Evolutionary conservation across 2,113 vertebrate genomes (phyloP).

Genomic region (Pitta sordida): DNA sequence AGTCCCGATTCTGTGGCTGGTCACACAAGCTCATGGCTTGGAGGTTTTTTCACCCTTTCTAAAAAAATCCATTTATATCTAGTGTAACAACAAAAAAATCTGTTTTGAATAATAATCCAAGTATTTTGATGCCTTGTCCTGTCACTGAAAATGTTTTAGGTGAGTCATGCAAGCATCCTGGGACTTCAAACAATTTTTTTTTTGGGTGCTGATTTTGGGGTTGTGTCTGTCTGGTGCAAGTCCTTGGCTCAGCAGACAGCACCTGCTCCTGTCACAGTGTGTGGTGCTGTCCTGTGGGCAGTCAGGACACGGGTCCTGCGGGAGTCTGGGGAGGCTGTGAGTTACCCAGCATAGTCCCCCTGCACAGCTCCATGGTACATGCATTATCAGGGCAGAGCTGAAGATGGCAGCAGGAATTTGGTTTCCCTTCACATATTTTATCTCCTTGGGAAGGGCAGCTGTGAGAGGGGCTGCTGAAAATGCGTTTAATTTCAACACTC

Average conservation of each 20-base stretch:
- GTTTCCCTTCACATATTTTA: constrained; percentile 36
- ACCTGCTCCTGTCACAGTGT: rapidly evolving
- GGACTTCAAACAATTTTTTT: background rate
- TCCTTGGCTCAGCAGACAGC: background rate
- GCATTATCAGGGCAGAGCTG: constrained; percentile 53
- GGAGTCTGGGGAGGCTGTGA: background rate
- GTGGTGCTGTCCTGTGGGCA: background rate
- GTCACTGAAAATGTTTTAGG: background rate
- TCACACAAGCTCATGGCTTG: too few species aligned
- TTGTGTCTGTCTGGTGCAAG: rapidly evolving
- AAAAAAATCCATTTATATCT: background rate
- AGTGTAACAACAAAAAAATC: background rate
- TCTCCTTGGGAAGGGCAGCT: background rate
- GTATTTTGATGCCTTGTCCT: background rate
- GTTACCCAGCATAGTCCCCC: background rate
- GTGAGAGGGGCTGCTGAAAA: constrained; percentile 14
- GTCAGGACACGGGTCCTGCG: background rate
- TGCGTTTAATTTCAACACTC: constrained; percentile 41
- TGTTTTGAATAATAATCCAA: background rate
- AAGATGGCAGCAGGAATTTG: constrained; percentile 66
- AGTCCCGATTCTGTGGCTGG: background rate
- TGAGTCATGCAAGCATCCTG: background rate
- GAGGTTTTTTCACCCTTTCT: background rate
- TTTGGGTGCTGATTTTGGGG: background rate
- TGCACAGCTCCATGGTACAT: background rate